Evolutionary conservation across 2,113 vertebrate species (phyloP), one percentile per base, ranked within the genome.

Genomic region (Sigmodon hispidus): DNA sequence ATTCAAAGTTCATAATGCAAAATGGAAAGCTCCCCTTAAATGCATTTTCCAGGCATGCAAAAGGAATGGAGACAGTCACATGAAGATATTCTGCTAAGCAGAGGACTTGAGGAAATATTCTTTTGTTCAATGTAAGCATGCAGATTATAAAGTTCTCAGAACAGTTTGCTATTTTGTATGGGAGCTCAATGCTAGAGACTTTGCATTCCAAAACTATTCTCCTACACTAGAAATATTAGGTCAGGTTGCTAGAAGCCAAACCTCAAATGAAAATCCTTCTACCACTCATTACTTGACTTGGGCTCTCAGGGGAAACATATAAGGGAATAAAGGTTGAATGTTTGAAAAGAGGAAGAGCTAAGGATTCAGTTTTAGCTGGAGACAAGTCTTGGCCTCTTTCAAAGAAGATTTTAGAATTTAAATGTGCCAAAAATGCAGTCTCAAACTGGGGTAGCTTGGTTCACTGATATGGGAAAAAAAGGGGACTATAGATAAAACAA

Each of bases 1-100:
- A 92, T 77, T 29, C 61, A 90, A 96, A 95, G 85, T 94, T 96
- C 88, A 97, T 84, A 90, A 83, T 55, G 61, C 50, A 95, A 97
- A 96, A 95, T 61, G 59, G 59, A 93, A 91, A 94, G 59, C 7
- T 87, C 85, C 4, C 36, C 29, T 97, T 69, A 26, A 86, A 94
- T 93, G 45, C 50, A 95, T 90, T 86, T 96, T 89, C 0, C 1
- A 93, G 86, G 31, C 40, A 70, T 40, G 52, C 10, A 70, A 67
- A 57, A 79, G 48, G 69, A 96, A 84, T 36, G 21, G 65, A 43
- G 86, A 45, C 21, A 63, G 90, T 87, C 76, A 89, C 12, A 70
- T 29, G 45, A 84, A 87, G 34, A 72, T 73, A 92, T 79, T 83
- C 36, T 4, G 13, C 52, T 16, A 91, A 93, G 76, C 59, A 81